These are phyloP conservation scores for Baronia brevicornis DNA, from an alignment of 2,888 invertebrate genomes.

Conservation along the genomic window DNA sequence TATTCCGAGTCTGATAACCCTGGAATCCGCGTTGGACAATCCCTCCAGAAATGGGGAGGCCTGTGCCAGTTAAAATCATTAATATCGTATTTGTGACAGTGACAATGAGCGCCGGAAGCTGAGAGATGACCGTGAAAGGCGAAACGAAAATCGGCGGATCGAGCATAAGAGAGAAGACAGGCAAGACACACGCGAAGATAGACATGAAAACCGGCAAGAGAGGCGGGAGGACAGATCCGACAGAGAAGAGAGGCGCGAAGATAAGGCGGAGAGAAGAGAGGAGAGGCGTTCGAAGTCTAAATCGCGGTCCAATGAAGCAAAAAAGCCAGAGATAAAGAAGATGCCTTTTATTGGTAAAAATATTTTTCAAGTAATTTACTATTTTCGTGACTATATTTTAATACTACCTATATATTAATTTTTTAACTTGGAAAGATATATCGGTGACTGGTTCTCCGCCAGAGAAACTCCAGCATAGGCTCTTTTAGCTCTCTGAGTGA, in stretches of 20 bases:
- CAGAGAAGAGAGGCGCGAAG: conserved; percentile 12
- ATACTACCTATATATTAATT: no score
- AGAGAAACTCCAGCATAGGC: no score
- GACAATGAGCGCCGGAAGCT: conserved; percentile 21
- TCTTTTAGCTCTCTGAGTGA: no score
- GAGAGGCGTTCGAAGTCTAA: conserved; percentile 18
- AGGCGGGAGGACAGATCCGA: conserved; percentile 14
- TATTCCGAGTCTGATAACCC: no score
- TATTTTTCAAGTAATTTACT: background rate
- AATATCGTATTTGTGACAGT: conserved; percentile 8
- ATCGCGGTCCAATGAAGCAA: conserved; percentile 28
- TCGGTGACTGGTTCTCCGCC: no score
- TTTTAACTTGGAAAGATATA: no score
- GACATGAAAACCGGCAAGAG: conserved; percentile 18
- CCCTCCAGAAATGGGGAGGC: no score
- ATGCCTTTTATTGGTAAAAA: conserved; percentile 84
- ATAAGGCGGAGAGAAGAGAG: conserved; percentile 19
- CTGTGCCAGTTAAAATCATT: no score
- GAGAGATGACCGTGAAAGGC: conserved; percentile 18
- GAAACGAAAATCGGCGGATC: conserved; percentile 16
- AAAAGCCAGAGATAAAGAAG: conserved; percentile 78
- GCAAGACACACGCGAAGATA: conserved; percentile 19
- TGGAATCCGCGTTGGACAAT: no score
- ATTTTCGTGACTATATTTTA: background rate
- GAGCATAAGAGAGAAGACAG: conserved; percentile 18